Percentiles rank a stretch among this genome's conserved stretches.
Conservation (phyloP, 2,888 invertebrate genomes). For the Magallana nippona region DNA sequence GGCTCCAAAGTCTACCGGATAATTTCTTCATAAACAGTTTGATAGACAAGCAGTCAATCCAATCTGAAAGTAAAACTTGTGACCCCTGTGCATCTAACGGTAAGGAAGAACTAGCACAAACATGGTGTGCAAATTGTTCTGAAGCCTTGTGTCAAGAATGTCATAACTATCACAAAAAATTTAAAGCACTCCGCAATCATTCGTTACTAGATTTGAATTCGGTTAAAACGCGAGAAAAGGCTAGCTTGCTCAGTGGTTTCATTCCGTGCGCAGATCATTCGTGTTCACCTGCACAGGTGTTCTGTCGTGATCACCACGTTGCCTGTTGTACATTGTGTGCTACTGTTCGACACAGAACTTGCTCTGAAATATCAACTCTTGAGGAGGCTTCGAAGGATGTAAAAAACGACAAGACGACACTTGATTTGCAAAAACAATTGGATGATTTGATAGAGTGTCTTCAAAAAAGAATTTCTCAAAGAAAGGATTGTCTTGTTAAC, state of each 20-base stretch:
- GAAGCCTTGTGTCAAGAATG: constrained; percentile 8
- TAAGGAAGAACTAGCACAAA: neutral
- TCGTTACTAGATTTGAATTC: neutral
- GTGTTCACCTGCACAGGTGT: neutral
- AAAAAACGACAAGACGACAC: neutral
- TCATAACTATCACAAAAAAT: neutral
- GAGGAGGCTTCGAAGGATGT: constrained; percentile 12
- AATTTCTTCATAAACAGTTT: constrained; percentile 9
- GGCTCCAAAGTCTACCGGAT: neutral
- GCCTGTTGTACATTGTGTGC: constrained; percentile 16
- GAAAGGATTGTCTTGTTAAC: neutral
- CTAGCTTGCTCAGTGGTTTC: neutral
- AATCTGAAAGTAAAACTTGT: constrained; percentile 7
- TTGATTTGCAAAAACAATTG: neutral
- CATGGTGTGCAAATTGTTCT: neutral
- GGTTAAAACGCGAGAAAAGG: neutral
- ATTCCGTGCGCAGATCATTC: neutral
- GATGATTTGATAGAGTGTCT: neutral
- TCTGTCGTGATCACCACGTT: neutral
- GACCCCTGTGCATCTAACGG: neutral
- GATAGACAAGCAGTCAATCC: neutral
- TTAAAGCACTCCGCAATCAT: neutral
- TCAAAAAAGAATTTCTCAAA: neutral
- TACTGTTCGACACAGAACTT: constrained; percentile 18
- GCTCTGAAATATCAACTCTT: constrained; percentile 6